Percentiles rank a stretch among this genome's conserved stretches.
Conservation (phyloP, 2,113 vertebrate species). For the Sceloporus tristichus region DNA sequence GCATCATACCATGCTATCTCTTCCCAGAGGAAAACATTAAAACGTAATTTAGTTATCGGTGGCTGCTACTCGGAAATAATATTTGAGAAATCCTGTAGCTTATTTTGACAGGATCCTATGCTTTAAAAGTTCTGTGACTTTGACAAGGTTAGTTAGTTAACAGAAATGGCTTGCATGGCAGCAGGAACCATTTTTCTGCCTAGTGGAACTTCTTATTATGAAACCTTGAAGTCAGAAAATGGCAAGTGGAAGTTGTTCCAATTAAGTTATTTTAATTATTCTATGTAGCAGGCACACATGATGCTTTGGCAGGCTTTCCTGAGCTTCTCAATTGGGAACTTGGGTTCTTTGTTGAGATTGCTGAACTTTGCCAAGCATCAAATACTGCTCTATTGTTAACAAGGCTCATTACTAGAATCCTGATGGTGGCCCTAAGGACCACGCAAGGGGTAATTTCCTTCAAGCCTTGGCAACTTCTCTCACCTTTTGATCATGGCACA, state of each 20-base stretch:
- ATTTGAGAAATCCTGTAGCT: neutral
- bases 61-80: neutral
- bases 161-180: neutral
- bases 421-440: neutral
- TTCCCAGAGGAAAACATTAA: neutral
- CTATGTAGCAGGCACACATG: neutral
- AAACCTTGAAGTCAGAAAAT: neutral
- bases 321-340: slow-evolving; percentile 39
- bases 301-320: slow-evolving; percentile 21
- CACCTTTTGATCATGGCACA: slow-evolving; percentile 6
- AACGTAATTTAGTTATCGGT: neutral
- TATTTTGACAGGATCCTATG: slow-evolving; percentile 2
- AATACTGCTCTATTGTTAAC: slow-evolving; percentile 19
- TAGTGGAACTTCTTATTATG: neutral
- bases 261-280: slow-evolving; percentile 24
- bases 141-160: neutral
- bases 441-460: neutral
- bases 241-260: slow-evolving; percentile 12
- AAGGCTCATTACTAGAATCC: neutral
- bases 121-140: neutral
- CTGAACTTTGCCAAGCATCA: slow-evolving; percentile 15
- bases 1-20: neutral
- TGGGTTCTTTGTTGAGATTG: neutral
- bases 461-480: neutral
- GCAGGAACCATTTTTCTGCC: neutral